A percentile compares a stretch with the other conserved stretches of the same genome.
These are phyloP conservation scores for Crotophaga sulcirostris DNA, from an alignment of 2,113 vertebrate species.

Conservation along the genomic window DNA sequence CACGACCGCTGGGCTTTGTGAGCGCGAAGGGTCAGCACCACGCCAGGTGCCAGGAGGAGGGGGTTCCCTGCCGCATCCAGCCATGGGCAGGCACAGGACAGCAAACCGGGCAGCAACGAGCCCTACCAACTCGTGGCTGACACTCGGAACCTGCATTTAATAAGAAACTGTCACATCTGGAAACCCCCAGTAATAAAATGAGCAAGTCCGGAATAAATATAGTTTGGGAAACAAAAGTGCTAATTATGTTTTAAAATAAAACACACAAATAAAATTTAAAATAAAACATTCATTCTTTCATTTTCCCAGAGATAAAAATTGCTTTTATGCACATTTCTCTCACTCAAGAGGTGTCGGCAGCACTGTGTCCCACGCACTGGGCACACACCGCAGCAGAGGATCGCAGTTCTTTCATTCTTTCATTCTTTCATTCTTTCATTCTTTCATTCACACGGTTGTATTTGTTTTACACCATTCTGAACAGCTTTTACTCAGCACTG, in stretches of 20 bases:
- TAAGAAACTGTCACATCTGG: background rate
- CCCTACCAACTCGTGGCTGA: fast-evolving
- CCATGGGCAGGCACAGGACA: background rate
- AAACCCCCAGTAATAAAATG: background rate
- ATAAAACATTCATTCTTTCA: background rate
- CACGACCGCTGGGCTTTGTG: background rate
- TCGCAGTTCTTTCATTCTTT: background rate
- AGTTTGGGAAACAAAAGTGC: background rate
- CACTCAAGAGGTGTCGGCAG: background rate
- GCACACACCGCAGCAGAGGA: background rate
- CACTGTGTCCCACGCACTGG: fast-evolving
- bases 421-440: background rate
- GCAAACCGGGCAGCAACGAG: fast-evolving
- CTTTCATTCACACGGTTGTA: background rate
- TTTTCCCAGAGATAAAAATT: background rate
- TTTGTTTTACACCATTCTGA: conserved; percentile 1
- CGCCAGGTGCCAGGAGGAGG: fast-evolving
- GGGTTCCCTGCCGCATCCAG: background rate
- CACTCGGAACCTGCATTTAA: background rate
- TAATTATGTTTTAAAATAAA: background rate
- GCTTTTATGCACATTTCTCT: background rate
- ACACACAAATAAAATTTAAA: background rate
- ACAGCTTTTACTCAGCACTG: background rate
- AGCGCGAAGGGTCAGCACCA: fast-evolving
- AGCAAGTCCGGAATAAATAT: background rate